These are phyloP conservation scores for Fistularia commersonii DNA, from an alignment of 2,797 vertebrate genomes.

Conservation along the genomic window DNA sequence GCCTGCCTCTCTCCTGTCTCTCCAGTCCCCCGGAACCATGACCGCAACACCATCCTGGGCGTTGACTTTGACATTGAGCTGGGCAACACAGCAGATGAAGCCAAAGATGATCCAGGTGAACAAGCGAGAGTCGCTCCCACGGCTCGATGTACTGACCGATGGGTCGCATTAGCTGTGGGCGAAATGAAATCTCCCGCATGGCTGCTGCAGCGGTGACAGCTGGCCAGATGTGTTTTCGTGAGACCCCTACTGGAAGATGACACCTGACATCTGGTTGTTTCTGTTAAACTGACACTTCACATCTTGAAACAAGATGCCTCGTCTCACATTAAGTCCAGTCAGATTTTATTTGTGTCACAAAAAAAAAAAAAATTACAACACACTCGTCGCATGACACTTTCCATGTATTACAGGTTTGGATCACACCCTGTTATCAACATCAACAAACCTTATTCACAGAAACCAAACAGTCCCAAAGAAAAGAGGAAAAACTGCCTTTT, in stretches of 20 bases:
- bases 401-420: no score
- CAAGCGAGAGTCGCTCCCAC: background rate
- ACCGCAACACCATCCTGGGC: conserved; percentile 82
- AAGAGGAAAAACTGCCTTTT: no score
- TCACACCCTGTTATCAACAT: no score
- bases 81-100: conserved; percentile 89
- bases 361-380: no score
- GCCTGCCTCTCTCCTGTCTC: conserved; percentile 28
- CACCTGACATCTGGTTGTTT: conserved; percentile 47
- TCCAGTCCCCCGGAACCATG: conserved; percentile 88
- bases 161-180: conserved; percentile 16
- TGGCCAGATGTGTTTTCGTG: conserved; percentile 60
- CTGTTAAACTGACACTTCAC: conserved; percentile 41
- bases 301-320: conserved; percentile 33
- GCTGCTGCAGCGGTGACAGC: conserved; percentile 14
- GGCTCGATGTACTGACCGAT: conserved; percentile 17
- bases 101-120: conserved; percentile 91
- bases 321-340: no score
- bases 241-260: conserved; percentile 40
- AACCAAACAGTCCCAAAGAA: no score
- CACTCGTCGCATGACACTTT: no score
- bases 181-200: no score
- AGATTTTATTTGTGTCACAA: no score
- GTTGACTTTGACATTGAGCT: conserved; percentile 88
- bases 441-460: no score